Evolutionary conservation across 2,888 invertebrate genomes (phyloP).

Genomic region (Coecobrya sp.): DNA sequence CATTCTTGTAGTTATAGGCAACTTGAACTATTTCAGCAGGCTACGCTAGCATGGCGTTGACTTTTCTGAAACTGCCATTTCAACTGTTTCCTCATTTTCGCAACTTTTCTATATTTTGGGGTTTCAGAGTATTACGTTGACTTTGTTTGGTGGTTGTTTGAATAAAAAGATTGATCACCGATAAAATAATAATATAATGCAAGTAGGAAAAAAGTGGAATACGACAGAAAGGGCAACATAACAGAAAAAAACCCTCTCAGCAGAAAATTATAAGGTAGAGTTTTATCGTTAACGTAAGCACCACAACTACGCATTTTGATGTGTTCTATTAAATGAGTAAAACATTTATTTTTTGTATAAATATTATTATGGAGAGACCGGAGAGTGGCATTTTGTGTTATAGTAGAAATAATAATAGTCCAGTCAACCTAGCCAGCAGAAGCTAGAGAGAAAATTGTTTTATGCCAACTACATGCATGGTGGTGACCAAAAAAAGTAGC

Average conservation of each 20-base stretch:
- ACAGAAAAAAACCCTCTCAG: not conserved
- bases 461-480: conserved; percentile 12
- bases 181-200: conserved; percentile 54
- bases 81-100: no score
- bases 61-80: no score
- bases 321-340: conserved; percentile 45
- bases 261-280: conserved; percentile 49
- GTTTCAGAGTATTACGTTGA: not conserved
- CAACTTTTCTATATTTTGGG: no score
- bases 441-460: conserved; percentile 3
- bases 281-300: conserved; percentile 12
- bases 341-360: conserved; percentile 15
- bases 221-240: not conserved
- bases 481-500: conserved; percentile 22
- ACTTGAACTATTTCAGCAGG: no score
- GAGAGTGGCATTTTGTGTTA: conserved; percentile 31
- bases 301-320: conserved; percentile 34
- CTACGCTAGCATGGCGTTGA: no score
- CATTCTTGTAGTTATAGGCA: no score
- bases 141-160: conserved; percentile 3
- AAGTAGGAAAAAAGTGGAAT: conserved; percentile 7
- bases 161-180: conserved; percentile 54
- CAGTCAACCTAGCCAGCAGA: conserved; percentile 1
- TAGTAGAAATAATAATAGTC: conserved; percentile 23
- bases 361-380: not conserved